Evolutionary conservation across 1,140 invertebrate genomes (phyloP), one percentile per base, ranked within the genome.

Genomic region (Globodera rostochiensis): DNA sequence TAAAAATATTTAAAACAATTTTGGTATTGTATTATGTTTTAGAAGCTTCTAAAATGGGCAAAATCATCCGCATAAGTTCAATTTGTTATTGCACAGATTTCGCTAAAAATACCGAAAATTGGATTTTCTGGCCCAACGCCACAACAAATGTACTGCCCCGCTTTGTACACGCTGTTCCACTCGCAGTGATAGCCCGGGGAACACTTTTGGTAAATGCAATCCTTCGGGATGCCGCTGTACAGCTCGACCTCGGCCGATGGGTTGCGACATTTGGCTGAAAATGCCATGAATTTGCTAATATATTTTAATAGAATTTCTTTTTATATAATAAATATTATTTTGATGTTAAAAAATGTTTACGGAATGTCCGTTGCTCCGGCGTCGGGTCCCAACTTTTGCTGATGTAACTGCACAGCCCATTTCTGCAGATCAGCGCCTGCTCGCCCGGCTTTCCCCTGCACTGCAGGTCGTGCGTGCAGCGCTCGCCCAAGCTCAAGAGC

Each of bases 71-170:
- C 8, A 49, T 46, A 71, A 71, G 2, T 71, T 71, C 8, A 49
- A 71, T 71, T 8, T 36, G 46, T 57, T 21, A 79, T 46, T 13
- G 11, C 8, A n/a, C 79, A 57, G 57, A 49, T 13, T 36, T 2
- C n/a, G n/a, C n/a, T n/a, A 36, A 82, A 84, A 36, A 77, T 67
- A 84, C 75, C 76, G 45, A 36, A 73, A 19, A 82, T 66, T 6
- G 83, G 80, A 74, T 83, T 83, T 36, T 50, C 64, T 21, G 75
- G 60, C 19, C 69, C 45, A 6, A 47, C 66, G 45, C 86, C 84
- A 64, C 84, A 85, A 49, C 84, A 85, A 79, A 85, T 87, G 60
- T 85, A 85, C 60, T 85, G 84, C 19, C 83, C 83, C 15, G 57
- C 49, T 46, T 87, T 85, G 83, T 86, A 84, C 7, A 75, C 21